Base-by-base conservation (phyloP, 53 echinoderm and acorn worm genomes). In the Echinometra lucunter region DNA sequence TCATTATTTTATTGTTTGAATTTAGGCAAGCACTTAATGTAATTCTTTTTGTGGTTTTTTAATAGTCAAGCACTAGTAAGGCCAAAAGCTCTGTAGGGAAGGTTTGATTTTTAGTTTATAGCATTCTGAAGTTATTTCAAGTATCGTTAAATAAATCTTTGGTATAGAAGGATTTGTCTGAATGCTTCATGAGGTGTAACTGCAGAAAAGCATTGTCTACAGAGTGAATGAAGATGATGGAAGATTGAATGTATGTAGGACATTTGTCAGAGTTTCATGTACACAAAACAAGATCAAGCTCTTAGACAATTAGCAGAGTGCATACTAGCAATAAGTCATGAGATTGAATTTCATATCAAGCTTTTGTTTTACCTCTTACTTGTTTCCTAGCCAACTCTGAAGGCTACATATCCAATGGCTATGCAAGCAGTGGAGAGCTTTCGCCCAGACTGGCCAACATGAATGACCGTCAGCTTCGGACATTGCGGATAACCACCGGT, bases 401-500 rank as follows among this genome's bases (percentile, higher is more conserved):
- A 45, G 96, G 96, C 74, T 96, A 96, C 94, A 91, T 94, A 66
- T 97, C 97, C 40, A 97, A 97, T 70, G 98, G 98, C 89, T 98
- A 98, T 70, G 97, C 97, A 58, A 98, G 97, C 91, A 95, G 97
- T 66, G 96, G 92, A 0, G 98, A 98, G 78, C 94, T 97, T 82
- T 96, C 96, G 8, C 95, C 96, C 74, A 55, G 96, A 42, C 96
- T 96, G 9, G 94, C 96, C 85, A 94, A 91, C 91, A 96, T 96
- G 92, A 96, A 95, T 1, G 99, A 98, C 45, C 94, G 97, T 70
- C 96, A 98, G 81, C 95, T 98, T 32, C 95, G 99, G 19, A 97
- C 95, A 91, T 85, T 97, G 74, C 94, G 99, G 37, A 98, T 98
- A 93, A 96, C 97, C 23, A 97, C 95, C 67, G 99, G 99, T 37